Evolutionary conservation across 2,113 vertebrate species (phyloP), one percentile per base, ranked within the genome.

Genomic region (Mionectes macconnelli): DNA sequence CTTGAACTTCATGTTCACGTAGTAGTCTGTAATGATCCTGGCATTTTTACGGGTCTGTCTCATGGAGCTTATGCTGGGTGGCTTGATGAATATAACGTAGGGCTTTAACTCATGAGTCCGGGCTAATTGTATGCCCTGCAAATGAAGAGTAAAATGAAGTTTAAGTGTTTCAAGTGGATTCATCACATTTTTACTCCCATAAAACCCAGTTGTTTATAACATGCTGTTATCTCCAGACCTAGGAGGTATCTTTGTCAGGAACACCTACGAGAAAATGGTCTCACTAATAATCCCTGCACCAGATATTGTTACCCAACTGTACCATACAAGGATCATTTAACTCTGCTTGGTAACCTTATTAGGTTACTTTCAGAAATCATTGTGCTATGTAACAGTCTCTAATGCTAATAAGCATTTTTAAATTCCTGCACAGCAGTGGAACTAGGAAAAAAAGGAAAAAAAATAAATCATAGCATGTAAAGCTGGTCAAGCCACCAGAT

Each of bases 21-120:
- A 99, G 96, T 99, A 99, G 92, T 98, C 98, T 2, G 99, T 99
- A 95, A 99, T 98, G 83, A 99, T 98, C 84, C 97, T 98, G 14
- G 99, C 98, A 49, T 99, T 98, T 96, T 97, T 98, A 88, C 99
- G 98, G 52, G 99, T 99, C 57, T 97, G 97, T 77, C 96, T 98
- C 98, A 99, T 98, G 82, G 94, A 98, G 67, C 95, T 98, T 79
- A 98, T 80, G 47, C 97, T 95, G 8, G 99, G 98, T 44, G 99
- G 99, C 92, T 99, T 99, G 95, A 99, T 98, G 64, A 99, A 99
- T 97, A 99, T 98, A 87, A 99, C 67, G 92, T 98, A 99, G 70
- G 98, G 98, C 92, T 98, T 99, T 95, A 99, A 97, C 53, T 99
- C 98, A 27, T 98, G 98, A 9, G 98, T 99, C 96, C 99, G 98